Conservation (phyloP, 2,113 vertebrate species). For the Apteryx mantelli region DNA sequence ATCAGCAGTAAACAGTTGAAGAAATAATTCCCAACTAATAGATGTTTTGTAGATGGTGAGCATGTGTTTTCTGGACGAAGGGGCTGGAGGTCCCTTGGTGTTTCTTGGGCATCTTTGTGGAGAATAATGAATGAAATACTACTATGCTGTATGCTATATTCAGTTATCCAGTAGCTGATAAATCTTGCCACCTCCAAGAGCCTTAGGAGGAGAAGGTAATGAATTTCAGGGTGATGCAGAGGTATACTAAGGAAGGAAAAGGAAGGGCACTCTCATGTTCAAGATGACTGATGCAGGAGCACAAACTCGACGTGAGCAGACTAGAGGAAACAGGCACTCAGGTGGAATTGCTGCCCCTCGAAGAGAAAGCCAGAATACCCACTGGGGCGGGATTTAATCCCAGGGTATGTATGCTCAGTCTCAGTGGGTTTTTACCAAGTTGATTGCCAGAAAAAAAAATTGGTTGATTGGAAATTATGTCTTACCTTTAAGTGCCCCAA, state of each 20-base stretch:
- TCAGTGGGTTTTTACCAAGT: background rate
- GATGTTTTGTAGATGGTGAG: background rate
- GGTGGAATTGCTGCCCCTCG: background rate
- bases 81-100: background rate
- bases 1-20: background rate
- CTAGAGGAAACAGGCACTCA: background rate
- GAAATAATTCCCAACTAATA: conserved; percentile 22
- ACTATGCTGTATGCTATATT: background rate
- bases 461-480: background rate
- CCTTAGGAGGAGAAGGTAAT: conserved; percentile 1
- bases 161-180: background rate
- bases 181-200: conserved; percentile 8
- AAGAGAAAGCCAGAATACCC: background rate
- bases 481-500: background rate
- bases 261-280: background rate
- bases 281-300: conserved; percentile 37
- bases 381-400: background rate
- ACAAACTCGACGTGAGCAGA: conserved; percentile 18
- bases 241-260: conserved; percentile 7
- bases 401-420: rapidly evolving
- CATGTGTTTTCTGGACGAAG: background rate
- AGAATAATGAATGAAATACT: background rate
- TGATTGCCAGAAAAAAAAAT: background rate
- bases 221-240: conserved; percentile 47
- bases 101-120: background rate